These are phyloP conservation scores for Nipponia nippon DNA, from an alignment of 2,113 vertebrate species.

Conservation along the genomic window DNA sequence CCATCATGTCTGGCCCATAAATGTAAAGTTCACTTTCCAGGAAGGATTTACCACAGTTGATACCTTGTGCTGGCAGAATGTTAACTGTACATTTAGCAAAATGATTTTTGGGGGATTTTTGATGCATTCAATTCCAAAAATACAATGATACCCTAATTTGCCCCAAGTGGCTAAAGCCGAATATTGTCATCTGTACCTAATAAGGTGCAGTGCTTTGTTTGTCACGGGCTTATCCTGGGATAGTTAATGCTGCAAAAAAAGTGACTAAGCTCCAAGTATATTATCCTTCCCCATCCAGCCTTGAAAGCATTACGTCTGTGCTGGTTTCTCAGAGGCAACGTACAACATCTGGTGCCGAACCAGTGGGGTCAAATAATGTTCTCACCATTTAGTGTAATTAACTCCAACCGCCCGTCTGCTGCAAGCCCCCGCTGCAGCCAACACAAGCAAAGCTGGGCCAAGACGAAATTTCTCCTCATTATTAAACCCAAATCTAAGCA, in stretches of 20 bases:
- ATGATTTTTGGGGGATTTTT: not conserved
- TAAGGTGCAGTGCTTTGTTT: not conserved
- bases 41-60: slow-evolving; percentile 64
- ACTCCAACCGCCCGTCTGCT: slow-evolving; percentile 80
- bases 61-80: slow-evolving; percentile 16
- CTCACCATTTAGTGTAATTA: slow-evolving; percentile 86
- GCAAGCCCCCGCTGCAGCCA: slow-evolving; percentile 74
- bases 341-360: slow-evolving; percentile 73
- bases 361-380: slow-evolving; percentile 84
- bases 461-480: slow-evolving; percentile 87
- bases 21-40: slow-evolving; percentile 68
- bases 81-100: not conserved
- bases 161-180: not conserved
- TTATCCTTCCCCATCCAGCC: slow-evolving; percentile 29
- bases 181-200: slow-evolving; percentile 9
- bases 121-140: not conserved
- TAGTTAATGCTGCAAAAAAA: not conserved
- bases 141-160: not conserved
- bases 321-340: slow-evolving; percentile 65
- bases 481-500: slow-evolving; percentile 89
- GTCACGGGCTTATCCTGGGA: not conserved
- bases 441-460: slow-evolving; percentile 84
- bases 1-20: slow-evolving; percentile 65
- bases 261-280: not conserved
- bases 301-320: slow-evolving; percentile 50